Evolutionary conservation across 2,113 vertebrate species (phyloP), one percentile per base, ranked within the genome.

Genomic region (Coptodon rendalli): DNA sequence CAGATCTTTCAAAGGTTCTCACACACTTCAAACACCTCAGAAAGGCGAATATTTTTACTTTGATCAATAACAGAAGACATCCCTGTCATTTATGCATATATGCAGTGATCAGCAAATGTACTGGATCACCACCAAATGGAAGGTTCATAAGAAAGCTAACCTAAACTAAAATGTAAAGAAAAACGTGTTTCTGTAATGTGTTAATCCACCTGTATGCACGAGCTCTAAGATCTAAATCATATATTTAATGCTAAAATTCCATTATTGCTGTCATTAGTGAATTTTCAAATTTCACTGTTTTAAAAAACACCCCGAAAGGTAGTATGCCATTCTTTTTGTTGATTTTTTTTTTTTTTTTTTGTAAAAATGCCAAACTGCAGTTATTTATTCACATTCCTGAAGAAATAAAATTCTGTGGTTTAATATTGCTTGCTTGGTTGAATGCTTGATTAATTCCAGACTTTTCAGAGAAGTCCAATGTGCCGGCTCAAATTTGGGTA

Each of bases 331-430:
- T n/a, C 38, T 4, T 61, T 61, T 16, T 63, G 13, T 53, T 22
- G 19, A 52, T 52, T 53, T 10, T 27, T 24, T 6, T 29, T 34
- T n/a, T n/a, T 45, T 19, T 63, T n/a, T 13, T 43, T 7, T 3
- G 2, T 63, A 36, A 63, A 63, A 36, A 12, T 61, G 57, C 11
- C 34, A 14, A 68, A 38, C 34, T 68, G 4, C 63, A 68, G 3
- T 40, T 14, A 40, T 22, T 68, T 68, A 22, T 40, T 68, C 11
- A 40, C 31, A 63, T 36, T 63, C 9, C 34, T 4, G 7, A 68
- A 68, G 36, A 68, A 2, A 68, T 40, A 40, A 8, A 38, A n/a
- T 3, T 0, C 5, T 13, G 61, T 14, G 63, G 19, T 0, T 68
- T 0, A 22, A 40, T 68, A 22, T 22, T 68, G 34, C 34, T 68